Conservation (phyloP, 2,888 invertebrate species). For the Eristalinus aeneus region DNA sequence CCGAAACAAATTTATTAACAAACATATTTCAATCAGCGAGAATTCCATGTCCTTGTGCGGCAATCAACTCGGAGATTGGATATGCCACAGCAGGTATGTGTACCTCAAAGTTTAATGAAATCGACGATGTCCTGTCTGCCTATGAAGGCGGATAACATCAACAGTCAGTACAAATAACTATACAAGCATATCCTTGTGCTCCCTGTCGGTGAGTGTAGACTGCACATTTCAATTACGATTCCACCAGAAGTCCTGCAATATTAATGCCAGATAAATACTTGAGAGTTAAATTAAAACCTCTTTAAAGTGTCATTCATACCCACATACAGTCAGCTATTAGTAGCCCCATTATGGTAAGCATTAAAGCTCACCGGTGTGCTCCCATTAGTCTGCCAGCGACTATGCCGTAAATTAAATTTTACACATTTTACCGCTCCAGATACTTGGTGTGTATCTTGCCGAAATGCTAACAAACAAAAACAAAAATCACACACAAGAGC, state of each 20-base stretch:
- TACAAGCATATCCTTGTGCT: not conserved
- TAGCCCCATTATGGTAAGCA: slow-evolving; percentile 43
- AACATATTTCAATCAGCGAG: not conserved
- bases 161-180: not conserved
- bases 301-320: slow-evolving; percentile 30
- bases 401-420: slow-evolving; percentile 56
- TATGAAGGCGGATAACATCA: not conserved
- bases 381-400: slow-evolving; percentile 51
- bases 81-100: not conserved
- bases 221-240: not conserved
- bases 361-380: slow-evolving; percentile 33
- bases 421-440: slow-evolving; percentile 45
- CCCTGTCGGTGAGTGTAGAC: too few relatives aligned
- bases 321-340: slow-evolving; percentile 19
- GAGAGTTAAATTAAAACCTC: slow-evolving; percentile 24
- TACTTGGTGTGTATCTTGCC: slow-evolving; percentile 11
- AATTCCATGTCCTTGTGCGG: not conserved
- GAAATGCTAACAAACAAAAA: slow-evolving; percentile 12
- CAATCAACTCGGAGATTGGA: not conserved
- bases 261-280: not conserved
- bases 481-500: slow-evolving; percentile 13
- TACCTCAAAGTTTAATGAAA: not conserved
- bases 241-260: not conserved
- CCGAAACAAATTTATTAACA: not conserved
- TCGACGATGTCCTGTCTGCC: not conserved